Evolutionary conservation across 2,888 invertebrate species (phyloP), one percentile per base, ranked within the genome.

Genomic region (Endotricha flammealis): DNA sequence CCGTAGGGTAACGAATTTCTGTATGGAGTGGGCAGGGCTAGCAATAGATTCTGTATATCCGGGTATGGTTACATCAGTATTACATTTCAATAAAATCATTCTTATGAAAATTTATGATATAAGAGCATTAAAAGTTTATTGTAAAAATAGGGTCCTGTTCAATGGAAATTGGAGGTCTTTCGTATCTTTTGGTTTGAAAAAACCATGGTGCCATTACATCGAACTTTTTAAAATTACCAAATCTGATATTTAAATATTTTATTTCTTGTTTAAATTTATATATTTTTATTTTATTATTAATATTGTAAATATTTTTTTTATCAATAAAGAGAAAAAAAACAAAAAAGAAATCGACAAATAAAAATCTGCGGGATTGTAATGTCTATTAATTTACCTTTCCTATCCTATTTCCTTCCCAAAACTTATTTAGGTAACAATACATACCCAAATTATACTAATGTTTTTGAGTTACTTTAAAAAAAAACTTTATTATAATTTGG

Each of bases 171-270:
- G 66, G 72, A 55, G 49, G 43, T 53, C 53, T 62, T 76, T 71
- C 52, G 44, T 42, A 45, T 47, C 39, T 45, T 46, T 46, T 46
- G 36, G 41, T 38, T 48, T 35, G 41, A 29, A 34, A 58, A 64
- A 64, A 78, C 69, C 65, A 76, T 76, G 66, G 74, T 81, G 82
- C 80, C 80, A 82, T 78, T 78, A 77, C 65, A 67, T 61, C 31
- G 32, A 34, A 41, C 40, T n/a, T n/a, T n/a, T n/a, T n/a, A n/a
- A n/a, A n/a, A n/a, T n/a, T n/a, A n/a, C n/a, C n/a, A n/a, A n/a
- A n/a, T n/a, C n/a, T 39, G 35, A 34, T 35, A 24, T 39, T 46
- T 40, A 30, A 38, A 39, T 12, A 40, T 42, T 38, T 40, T 28
- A 23, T 38, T 41, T 39, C 17, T 36, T 39, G 25, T 32, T 29